These are phyloP conservation scores for Dendrocincla fuliginosa DNA, from an alignment of 2,797 vertebrate species.

Conservation along the genomic window DNA sequence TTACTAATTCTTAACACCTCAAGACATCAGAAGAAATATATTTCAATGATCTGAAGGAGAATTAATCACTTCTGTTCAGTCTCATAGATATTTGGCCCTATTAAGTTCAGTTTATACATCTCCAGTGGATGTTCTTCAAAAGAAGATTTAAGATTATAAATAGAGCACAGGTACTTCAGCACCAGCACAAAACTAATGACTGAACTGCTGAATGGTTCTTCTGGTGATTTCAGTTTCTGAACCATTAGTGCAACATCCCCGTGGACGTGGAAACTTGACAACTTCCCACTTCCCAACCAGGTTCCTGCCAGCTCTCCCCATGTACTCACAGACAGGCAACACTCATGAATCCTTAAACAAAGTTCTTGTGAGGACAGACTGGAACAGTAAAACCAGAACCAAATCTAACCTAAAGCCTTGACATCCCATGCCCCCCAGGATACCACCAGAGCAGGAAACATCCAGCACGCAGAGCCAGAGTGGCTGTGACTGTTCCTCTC, in stretches of 20 bases:
- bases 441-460: neutral
- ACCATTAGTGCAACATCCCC: neutral
- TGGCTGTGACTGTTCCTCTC: neutral
- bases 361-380: neutral
- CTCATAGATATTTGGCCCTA: neutral
- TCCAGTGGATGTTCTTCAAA: neutral
- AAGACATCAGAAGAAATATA: neutral
- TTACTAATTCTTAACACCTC: neutral
- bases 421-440: neutral
- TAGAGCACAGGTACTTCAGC: neutral
- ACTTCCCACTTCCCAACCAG: neutral
- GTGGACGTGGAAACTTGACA: neutral
- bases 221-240: neutral
- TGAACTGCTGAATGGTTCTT: neutral
- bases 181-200: neutral
- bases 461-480: neutral
- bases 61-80: neutral
- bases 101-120: neutral
- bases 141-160: neutral
- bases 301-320: neutral
- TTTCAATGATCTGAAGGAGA: neutral
- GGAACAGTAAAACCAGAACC: neutral
- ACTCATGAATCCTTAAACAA: neutral
- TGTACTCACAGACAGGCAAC: neutral
- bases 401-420: neutral